Conservation (phyloP, 2,113 vertebrate species). For the Bombycilla garrulus region DNA sequence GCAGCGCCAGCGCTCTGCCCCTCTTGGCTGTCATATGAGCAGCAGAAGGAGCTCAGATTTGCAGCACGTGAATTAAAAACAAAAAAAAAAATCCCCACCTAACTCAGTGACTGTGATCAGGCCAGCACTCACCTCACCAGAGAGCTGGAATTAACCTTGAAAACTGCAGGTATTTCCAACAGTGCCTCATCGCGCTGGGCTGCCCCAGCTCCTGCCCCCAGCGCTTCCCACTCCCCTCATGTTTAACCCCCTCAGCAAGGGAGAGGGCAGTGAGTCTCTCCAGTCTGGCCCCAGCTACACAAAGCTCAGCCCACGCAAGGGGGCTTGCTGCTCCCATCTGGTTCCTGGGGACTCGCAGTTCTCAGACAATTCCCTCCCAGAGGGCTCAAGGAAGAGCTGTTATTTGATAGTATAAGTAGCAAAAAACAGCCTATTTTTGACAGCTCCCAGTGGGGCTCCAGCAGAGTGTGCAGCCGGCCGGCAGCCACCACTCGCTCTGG, state of each 20-base stretch:
- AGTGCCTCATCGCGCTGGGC: rapidly evolving
- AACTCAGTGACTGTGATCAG: background rate
- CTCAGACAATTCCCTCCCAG: background rate
- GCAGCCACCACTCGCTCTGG: background rate
- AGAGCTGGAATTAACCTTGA: background rate
- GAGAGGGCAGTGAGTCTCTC: background rate
- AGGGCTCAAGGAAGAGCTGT: background rate
- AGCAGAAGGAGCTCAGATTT: background rate
- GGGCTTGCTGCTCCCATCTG: background rate
- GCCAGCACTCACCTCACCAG: background rate
- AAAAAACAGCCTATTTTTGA: no score
- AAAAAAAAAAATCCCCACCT: background rate
- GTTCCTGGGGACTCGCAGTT: background rate
- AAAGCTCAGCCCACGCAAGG: background rate
- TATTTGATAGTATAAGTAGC: background rate
- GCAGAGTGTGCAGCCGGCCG: background rate
- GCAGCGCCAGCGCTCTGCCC: background rate
- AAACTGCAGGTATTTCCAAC: background rate
- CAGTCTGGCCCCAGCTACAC: rapidly evolving
- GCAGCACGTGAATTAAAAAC: background rate
- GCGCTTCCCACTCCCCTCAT: background rate
- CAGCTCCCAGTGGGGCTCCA: background rate
- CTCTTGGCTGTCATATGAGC: background rate
- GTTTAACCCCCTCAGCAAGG: background rate
- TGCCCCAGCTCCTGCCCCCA: background rate